These are phyloP conservation scores for Tachina lurida DNA, from an alignment of 2,888 invertebrate species.

Conservation along the genomic window DNA sequence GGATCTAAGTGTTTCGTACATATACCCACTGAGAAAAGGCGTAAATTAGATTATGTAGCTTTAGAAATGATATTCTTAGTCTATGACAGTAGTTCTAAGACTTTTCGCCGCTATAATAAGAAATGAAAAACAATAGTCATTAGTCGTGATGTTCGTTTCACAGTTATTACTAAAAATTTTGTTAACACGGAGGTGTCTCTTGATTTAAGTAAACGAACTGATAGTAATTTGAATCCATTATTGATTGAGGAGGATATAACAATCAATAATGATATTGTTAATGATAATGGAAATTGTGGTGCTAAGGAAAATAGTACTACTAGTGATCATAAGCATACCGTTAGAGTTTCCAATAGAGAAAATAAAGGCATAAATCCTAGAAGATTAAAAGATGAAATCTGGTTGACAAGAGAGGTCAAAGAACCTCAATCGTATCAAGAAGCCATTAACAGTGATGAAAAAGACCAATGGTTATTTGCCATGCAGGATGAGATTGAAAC, in stretches of 20 bases:
- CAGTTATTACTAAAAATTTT: neutral
- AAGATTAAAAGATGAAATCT: conserved; percentile 57
- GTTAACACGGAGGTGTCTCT: neutral
- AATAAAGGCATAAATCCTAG: conserved; percentile 59
- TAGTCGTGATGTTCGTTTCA: conserved; percentile 55
- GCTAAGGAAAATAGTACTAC: neutral
- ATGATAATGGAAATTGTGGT: conserved; percentile 1
- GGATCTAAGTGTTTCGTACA: conserved; percentile 69
- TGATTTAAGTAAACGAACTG: neutral
- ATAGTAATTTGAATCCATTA: neutral
- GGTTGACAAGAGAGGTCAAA: conserved; percentile 11
- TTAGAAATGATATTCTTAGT: conserved; percentile 71
- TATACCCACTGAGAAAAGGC: conserved; percentile 61
- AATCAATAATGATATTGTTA: neutral
- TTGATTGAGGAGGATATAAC: conserved; percentile 22
- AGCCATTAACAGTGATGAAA: conserved; percentile 26
- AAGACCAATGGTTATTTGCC: conserved; percentile 26
- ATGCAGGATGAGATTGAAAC: conserved; percentile 52
- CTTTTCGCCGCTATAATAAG: conserved; percentile 62
- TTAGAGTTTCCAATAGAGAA: conserved; percentile 10
- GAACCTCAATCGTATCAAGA: conserved; percentile 43
- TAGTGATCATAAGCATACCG: neutral
- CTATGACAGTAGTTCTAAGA: conserved; percentile 71
- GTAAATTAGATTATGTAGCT: conserved; percentile 27
- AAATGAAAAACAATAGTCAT: conserved; percentile 38